Evolutionary conservation across 2,888 invertebrate genomes (phyloP), one percentile per base, ranked within the genome.

Genomic region (Drosophila sordidapex): DNA sequence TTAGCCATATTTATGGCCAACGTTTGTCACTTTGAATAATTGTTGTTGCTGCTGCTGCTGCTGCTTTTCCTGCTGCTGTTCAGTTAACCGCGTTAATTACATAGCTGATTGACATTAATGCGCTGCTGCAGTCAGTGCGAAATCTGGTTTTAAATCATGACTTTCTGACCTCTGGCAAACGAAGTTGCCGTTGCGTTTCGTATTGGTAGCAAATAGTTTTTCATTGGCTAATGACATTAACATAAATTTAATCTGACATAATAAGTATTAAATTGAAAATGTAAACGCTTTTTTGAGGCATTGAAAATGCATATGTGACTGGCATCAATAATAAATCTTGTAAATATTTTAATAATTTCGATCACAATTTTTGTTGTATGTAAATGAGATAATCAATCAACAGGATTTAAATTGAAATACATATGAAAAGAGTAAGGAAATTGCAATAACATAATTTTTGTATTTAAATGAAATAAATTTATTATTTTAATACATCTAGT

Each of bases 101-200:
- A 66, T 67, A 64, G 57, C 74, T 85, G 88, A 85, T 87, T 85
- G 88, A 81, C 85, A 85, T 77, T 85, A 89, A 89, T 87, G 80
- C 83, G 57, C 48, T 49, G 65, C 53, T 63, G 60, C 38, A 51
- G 57, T 72, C 65, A 70, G 62, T 81, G 79, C 85, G 87, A 87
- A 69, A 70, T 56, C 43, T 62, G 79, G 68, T 56, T 70, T 78
- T 56, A 60, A 74, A 74, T 65, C 59, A 74, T 59, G 67, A 29
- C 29, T 15, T 40, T 62, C 36, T 49, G 78, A 54, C 74, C 78
- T 77, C 64, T 38, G 77, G 58, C 56, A 21, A 51, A 43, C 25
- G 29, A 4, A 46, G 56, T 51, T 69, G 54, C 54, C 54, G 21
- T 38, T 63, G 56, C 61, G 27, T 36, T 29, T 48, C 21, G 38